Evolutionary conservation across 2,113 vertebrate genomes (phyloP).

Genomic region (Crypturellus undulatus): DNA sequence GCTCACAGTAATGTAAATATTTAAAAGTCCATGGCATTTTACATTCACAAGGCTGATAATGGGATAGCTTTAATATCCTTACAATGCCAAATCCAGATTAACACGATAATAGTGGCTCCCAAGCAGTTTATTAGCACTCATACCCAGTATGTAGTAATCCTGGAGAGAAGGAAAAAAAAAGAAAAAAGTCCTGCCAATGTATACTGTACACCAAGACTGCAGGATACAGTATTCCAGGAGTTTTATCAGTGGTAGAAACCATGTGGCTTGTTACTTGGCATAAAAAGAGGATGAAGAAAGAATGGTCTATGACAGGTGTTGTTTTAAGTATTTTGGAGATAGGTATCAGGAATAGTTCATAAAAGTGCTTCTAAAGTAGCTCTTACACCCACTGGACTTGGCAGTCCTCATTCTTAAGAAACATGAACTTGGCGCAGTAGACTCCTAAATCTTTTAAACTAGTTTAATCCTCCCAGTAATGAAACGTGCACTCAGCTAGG

Average conservation of each 20-base stretch:
- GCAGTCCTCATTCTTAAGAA: conserved; percentile 24
- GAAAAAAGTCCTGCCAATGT: neutral
- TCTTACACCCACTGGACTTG: conserved; percentile 28
- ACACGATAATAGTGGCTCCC: conserved; percentile 16
- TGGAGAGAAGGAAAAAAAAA: neutral
- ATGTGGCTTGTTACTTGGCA: neutral
- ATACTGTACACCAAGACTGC: neutral
- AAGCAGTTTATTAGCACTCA: conserved; percentile 45
- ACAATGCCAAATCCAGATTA: conserved; percentile 62
- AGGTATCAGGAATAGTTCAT: conserved; percentile 53
- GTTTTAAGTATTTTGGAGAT: conserved; percentile 61
- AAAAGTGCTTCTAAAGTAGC: conserved; percentile 64
- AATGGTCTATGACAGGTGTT: conserved; percentile 12
- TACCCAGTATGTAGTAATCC: conserved; percentile 1
- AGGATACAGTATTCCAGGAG: conserved; percentile 16
- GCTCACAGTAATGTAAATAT: conserved; percentile 49
- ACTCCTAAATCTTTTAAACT: conserved; percentile 64
- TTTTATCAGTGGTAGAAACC: conserved; percentile 25
- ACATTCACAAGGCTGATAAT: conserved; percentile 51
- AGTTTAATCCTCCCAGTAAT: conserved; percentile 58
- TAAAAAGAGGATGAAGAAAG: conserved; percentile 21
- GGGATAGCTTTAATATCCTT: conserved; percentile 43
- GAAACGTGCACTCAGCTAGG: conserved; percentile 42
- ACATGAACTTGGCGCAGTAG: conserved; percentile 13
- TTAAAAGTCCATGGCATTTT: conserved; percentile 27